Evolutionary conservation across 2,797 vertebrate species (phyloP), one percentile per base, ranked within the genome.

Genomic region (Leuciscus waleckii): DNA sequence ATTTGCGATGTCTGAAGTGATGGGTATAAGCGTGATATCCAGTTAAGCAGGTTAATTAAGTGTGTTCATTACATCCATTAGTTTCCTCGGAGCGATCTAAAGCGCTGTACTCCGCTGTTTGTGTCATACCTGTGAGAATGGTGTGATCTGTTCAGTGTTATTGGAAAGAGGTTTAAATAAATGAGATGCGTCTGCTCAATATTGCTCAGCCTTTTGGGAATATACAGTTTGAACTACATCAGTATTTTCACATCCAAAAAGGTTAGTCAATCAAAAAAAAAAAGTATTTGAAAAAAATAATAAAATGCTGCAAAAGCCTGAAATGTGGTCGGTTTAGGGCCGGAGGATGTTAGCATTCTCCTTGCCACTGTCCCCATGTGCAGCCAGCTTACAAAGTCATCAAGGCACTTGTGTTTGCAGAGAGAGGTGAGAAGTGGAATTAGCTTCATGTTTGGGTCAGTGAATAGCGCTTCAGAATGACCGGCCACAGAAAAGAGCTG

Each of bases 11-110:
- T 63, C 39, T 7, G n/a, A 65, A 67, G 11, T 37, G 29, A 37
- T n/a, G 32, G 6, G 63, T 37, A 14, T 6, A 76, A 2, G 11
- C 21, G n/a, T n/a, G 23, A n/a, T 56, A 16, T 76, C 51, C 4
- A 37, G 7, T 35, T 68, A 80, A 51, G 32, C 78, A 37, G 29
- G 61, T 51, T 68, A 37, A 80, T 80, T 51, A 51, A 35, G 26
- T 51, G 19, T 65, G 41, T 68, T 46, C 49, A 46, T 67, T 68
- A 80, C 29, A 35, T 23, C 16, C 19, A n/a, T 79, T 80, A 3
- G 61, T 80, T 80, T 68, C 21, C 35, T 43, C 26, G 0, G 10
- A 26, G 56, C 10, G 4, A 11, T 26, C 23, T 58, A 7, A 43
- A 37, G 54, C 8, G 11, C 26, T 61, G n/a, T 19, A 3, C 74